Base-by-base conservation (phyloP, 2,888 invertebrate species). In the Selenia dentaria region DNA sequence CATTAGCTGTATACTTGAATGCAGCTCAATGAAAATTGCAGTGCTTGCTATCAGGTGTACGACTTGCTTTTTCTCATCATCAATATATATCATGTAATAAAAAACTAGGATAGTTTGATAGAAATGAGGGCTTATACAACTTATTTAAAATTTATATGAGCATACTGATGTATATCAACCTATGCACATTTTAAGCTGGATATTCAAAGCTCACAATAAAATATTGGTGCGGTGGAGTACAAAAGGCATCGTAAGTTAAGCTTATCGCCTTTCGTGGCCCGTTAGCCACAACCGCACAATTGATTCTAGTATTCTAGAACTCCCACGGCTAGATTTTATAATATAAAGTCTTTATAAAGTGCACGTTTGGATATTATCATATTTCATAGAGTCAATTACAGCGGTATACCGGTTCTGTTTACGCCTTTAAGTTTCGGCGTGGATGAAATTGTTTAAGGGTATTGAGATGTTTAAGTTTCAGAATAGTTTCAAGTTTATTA, bases 211-310 rank as follows among this genome's bases (percentile, higher is more conserved):
- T 76, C 67, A 70, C 64, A 72, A 78, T 79, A 76, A 80, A 74
- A 74, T 77, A 80, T 79, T 72, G 68, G 59, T 51, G 52, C 46
- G 48, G 47, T 32, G 44, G 73, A 71, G 71, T 82, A 83, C 82
- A 84, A 85, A 78, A 82, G 83, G 71, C 70, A 72, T 74, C 83
- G 80, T 85, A 85, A 79, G 80, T 85, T 82, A 73, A 70, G 77
- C 83, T 85, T 86, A 85, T 83, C 84, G 83, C 73, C 71, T 68
- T 71, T 67, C 74, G 69, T 76, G 74, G 71, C 76, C 78, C 83
- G 85, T 83, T 84, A 83, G 73, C 80, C 77, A 70, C 79, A 70
- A 73, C 68, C 74, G 70, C 74, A 80, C 85, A 84, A 86, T 86
- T 85, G 86, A 84, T 83, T 83, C 75, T 68, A 78, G 64, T 56